Evolutionary conservation across 2,888 invertebrate species (phyloP).

Genomic region (Carabus problematicus): DNA sequence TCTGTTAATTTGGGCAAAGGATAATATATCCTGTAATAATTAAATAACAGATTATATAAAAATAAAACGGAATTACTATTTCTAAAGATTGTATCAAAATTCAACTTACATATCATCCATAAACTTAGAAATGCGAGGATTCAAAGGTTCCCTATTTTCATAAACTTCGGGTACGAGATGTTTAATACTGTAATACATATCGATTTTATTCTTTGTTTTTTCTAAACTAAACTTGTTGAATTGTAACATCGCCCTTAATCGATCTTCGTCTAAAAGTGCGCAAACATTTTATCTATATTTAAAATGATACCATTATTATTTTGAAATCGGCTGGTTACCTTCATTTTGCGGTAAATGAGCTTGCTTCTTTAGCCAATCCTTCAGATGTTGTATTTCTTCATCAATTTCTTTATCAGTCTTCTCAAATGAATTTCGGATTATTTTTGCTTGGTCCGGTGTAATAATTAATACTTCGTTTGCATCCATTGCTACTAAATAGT

Average conservation of each 20-base stretch:
- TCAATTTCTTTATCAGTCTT: slow-evolving; percentile 21
- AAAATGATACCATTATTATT: too few relatives aligned
- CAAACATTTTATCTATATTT: too few relatives aligned
- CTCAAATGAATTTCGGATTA: too few relatives aligned
- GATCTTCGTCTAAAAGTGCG: slow-evolving; percentile 30
- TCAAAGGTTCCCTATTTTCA: slow-evolving; percentile 26
- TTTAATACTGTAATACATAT: slow-evolving; percentile 37
- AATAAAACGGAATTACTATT: background rate
- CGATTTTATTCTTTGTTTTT: slow-evolving; percentile 38
- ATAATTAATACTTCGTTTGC: too few relatives aligned
- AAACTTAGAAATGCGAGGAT: slow-evolving; percentile 21
- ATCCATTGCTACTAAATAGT: background rate
- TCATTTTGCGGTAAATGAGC: slow-evolving; percentile 29
- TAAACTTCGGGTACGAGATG: slow-evolving; percentile 23
- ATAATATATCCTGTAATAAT: slow-evolving; percentile 7
- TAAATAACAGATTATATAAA: background rate
- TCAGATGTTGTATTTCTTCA: slow-evolving; percentile 24
- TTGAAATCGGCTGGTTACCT: background rate
- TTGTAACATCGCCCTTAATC: slow-evolving; percentile 30
- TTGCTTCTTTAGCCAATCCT: slow-evolving; percentile 29
- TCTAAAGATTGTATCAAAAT: background rate
- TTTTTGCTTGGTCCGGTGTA: too few relatives aligned
- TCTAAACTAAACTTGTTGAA: slow-evolving; percentile 40
- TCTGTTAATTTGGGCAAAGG: slow-evolving; percentile 26
- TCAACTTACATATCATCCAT: slow-evolving; percentile 34